Percentiles rank a stretch among this genome's conserved stretches.
Evolutionary conservation across 1,140 invertebrate species (phyloP).

Genomic region (Cotesia vestalis): DNA sequence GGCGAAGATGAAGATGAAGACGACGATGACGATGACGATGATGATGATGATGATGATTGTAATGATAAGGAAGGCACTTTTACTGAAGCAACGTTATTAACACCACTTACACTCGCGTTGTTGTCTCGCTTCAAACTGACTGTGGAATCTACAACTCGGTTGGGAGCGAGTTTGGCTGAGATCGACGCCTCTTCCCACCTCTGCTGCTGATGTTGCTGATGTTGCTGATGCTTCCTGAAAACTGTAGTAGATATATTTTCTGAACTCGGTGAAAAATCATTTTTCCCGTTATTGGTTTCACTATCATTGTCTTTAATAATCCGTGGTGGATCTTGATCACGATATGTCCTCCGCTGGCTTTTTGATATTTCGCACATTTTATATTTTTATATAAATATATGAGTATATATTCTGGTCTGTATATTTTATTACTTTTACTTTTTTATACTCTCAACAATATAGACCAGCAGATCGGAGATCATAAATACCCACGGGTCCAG

Average conservation of each 20-base stretch:
- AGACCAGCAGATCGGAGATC: no score
- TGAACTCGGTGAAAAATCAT: slow-evolving; percentile 50
- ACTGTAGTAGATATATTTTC: slow-evolving; percentile 47
- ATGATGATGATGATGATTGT: slow-evolving; percentile 38
- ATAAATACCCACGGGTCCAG: no score
- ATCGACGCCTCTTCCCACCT: slow-evolving; percentile 38
- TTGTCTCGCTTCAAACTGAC: slow-evolving; percentile 52
- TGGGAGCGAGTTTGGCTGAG: slow-evolving; percentile 31
- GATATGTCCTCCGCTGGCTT: slow-evolving; percentile 52
- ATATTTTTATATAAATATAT: not conserved
- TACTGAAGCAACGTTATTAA: slow-evolving; percentile 39
- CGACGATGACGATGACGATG: slow-evolving; percentile 16
- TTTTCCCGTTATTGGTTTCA: slow-evolving; percentile 43
- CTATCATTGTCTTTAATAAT: slow-evolving; percentile 44
- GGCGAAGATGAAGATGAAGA: slow-evolving; percentile 29
- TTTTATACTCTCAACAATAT: not conserved
- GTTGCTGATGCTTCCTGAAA: slow-evolving; percentile 46
- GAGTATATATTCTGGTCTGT: not conserved
- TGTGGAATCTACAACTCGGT: slow-evolving; percentile 32
- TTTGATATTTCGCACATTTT: slow-evolving; percentile 57
- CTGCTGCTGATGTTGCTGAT: slow-evolving; percentile 15
- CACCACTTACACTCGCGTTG: slow-evolving; percentile 48
- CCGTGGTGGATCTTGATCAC: slow-evolving; percentile 58
- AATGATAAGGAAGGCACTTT: slow-evolving; percentile 57
- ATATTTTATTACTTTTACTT: not conserved